Evolutionary conservation across 2,888 invertebrate species (phyloP), one percentile per base, ranked within the genome.

Genomic region (Macrosoma leucophasiata): DNA sequence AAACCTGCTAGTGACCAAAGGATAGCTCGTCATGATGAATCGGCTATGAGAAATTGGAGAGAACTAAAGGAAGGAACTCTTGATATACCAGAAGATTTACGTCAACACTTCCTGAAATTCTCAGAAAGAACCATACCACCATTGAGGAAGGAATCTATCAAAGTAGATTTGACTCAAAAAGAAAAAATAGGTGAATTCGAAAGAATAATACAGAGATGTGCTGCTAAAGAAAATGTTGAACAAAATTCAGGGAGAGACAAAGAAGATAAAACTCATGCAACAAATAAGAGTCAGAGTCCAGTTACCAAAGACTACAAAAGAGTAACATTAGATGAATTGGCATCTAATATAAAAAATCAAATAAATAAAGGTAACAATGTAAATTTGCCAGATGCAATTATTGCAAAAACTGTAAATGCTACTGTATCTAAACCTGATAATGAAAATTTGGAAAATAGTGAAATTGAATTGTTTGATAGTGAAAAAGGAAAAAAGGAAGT

Each of bases 11-110:
- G 84, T 12, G 64, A 76, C 3, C 63, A 87, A 24, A 78, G 86
- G 25, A 88, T 92, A 13, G 63, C 79, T 20, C 78, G 85, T 5
- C 93, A 93, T 54, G 93, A 94, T 53, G 71, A 77, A 33, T 72
- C 73, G 1, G 93, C 90, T 0, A 73, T 88, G 55, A 73, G 86
- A 43, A 93, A 94, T 65, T 94, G 94, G 94, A 73, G 84, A 33
- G 72, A 86, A 42, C 84, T 91, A 5, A 87, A 85, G 43, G 68
- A 84, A 15, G 89, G 88, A 4, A 67, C 86, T 40, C 48, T 91
- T 8, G 62, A 81, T 28, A 74, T 84, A 39, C 55, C 82, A 15
- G 54, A 76, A 11, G 62, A 79, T 1, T 43, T 92, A 12, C 57
- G 63, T 24, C 58, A 86, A 43, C 92, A 92, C 65, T 81, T 93